Conservation (phyloP, 2,888 invertebrate species). For the Eilema depressum region DNA sequence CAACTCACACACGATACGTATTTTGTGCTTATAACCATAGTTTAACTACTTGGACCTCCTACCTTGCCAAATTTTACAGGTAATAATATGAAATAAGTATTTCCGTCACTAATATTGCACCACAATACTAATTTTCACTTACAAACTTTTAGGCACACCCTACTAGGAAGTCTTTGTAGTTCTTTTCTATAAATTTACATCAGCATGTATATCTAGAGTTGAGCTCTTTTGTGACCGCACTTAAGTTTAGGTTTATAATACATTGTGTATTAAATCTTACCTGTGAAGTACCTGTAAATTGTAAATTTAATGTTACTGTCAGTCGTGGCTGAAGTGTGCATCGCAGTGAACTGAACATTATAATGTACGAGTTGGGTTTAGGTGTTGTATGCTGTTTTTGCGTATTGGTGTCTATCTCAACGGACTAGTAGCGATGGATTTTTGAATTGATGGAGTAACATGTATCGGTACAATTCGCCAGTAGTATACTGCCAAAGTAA, state of each 20-base stretch:
- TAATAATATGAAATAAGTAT: conserved; percentile 12
- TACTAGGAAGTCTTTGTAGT: conserved; percentile 50
- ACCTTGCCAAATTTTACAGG: conserved; percentile 49
- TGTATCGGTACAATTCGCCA: conserved; percentile 76
- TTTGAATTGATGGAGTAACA: conserved; percentile 73
- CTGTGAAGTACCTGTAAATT: conserved; percentile 86
- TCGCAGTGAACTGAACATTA: conserved; percentile 82
- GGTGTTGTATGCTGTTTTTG: conserved; percentile 81
- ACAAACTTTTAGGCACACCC: conserved; percentile 36
- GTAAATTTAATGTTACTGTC: conserved; percentile 80
- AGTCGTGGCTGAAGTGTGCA: conserved; percentile 72
- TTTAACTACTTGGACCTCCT: conserved; percentile 46
- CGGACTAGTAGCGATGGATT: conserved; percentile 71
- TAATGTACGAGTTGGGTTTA: conserved; percentile 61
- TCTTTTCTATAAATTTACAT: conserved; percentile 45
- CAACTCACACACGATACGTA: conserved; percentile 76
- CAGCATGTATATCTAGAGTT: conserved; percentile 73
- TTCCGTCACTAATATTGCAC: not conserved
- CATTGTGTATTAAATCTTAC: conserved; percentile 81
- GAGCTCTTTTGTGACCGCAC: conserved; percentile 81
- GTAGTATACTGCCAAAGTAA: conserved; percentile 85
- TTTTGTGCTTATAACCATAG: conserved; percentile 57
- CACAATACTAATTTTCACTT: conserved; percentile 11
- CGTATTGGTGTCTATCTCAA: conserved; percentile 78
- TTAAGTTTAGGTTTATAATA: conserved; percentile 81